phyloP scores from a whole-genome alignment of 2,113 vertebrate species.

The Lasiurus borealis region DNA sequence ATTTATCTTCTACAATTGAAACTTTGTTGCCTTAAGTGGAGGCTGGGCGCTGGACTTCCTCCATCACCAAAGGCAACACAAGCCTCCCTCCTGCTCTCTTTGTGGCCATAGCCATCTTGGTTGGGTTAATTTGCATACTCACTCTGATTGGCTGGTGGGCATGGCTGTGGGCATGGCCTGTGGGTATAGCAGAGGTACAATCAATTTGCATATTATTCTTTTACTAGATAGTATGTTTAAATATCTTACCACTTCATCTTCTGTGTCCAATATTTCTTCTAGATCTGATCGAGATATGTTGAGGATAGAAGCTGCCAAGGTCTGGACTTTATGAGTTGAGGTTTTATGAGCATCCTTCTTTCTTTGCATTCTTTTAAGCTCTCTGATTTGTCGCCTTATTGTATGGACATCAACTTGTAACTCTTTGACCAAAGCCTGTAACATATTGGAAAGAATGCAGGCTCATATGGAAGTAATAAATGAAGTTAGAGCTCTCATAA shows the following conservation, averaged over 20 bases:
- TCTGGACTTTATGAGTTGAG: slow-evolving; percentile 92
- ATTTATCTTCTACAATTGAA: no score
- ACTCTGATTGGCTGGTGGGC: no score
- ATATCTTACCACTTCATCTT: slow-evolving; percentile 90
- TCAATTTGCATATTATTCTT: no score
- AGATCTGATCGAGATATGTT: slow-evolving; percentile 94
- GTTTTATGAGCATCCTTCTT: slow-evolving; percentile 86
- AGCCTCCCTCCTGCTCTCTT: no score
- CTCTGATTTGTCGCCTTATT: slow-evolving; percentile 90
- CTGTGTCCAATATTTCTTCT: slow-evolving; percentile 92
- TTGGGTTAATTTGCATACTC: no score
- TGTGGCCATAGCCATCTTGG: no score
- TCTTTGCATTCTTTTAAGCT: slow-evolving; percentile 86
- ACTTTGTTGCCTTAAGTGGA: no score
- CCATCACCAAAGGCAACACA: no score
- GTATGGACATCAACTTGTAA: slow-evolving; percentile 89
- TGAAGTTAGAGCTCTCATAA: slow-evolving; percentile 46
- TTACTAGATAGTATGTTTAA: slow-evolving; percentile 26
- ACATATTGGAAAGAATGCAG: slow-evolving; percentile 78
- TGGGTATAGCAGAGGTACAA: no score
- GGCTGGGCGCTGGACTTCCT: no score
- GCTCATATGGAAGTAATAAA: slow-evolving; percentile 58
- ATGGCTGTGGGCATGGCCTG: no score
- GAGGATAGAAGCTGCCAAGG: slow-evolving; percentile 94
- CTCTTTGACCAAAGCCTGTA: slow-evolving; percentile 90